phyloP scores from a whole-genome alignment of 2,888 invertebrate species.

The Cyaniris semiargus region DNA sequence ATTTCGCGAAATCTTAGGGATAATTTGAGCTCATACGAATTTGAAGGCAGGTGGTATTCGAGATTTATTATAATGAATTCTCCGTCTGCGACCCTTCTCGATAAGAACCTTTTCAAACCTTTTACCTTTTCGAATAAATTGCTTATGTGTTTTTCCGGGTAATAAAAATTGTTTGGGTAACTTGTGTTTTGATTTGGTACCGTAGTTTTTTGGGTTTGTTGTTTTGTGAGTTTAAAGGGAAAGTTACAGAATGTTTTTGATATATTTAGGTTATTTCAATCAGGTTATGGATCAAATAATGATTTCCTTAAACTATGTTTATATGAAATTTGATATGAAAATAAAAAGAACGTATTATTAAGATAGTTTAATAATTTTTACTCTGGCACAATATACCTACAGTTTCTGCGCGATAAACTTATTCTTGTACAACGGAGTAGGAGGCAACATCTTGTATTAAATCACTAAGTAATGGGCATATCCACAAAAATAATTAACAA shows the following conservation, averaged over 20 bases:
- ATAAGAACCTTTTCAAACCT: constrained; percentile 24
- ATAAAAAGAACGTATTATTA: no score
- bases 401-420: no score
- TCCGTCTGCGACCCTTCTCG: constrained; percentile 15
- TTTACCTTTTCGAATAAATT: constrained; percentile 18
- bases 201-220: neutral
- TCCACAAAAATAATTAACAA: neutral
- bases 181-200: neutral
- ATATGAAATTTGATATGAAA: no score
- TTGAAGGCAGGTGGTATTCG: constrained; percentile 29
- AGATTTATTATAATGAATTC: constrained; percentile 37
- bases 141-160: constrained; percentile 9
- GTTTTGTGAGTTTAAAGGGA: neutral
- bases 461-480: no score
- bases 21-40: constrained; percentile 29
- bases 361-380: no score
- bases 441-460: no score
- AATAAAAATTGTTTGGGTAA: neutral
- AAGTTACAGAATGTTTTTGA: neutral
- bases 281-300: no score
- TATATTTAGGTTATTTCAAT: neutral
- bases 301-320: no score
- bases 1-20: constrained; percentile 31
- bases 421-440: no score
- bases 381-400: no score